These are phyloP conservation scores for Chrysocyon brachyurus DNA, from an alignment of 2,797 vertebrate genomes.

Conservation along the genomic window DNA sequence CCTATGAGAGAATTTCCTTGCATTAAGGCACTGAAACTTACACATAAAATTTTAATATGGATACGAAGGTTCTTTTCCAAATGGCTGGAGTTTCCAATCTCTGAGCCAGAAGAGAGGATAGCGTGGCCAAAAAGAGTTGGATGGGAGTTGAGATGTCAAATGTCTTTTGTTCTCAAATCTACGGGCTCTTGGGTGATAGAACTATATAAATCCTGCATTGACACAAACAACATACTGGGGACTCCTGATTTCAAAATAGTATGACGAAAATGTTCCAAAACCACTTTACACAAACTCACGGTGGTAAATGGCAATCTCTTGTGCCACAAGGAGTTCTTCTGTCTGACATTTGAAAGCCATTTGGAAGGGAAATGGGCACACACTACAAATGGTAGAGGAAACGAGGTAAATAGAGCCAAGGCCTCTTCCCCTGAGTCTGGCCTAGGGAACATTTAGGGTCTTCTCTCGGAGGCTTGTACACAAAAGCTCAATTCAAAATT, in stretches of 20 bases:
- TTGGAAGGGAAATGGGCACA: slow-evolving; percentile 28
- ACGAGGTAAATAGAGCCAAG: not conserved
- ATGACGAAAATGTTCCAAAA: not conserved
- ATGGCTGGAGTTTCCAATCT: not conserved
- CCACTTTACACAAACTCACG: not conserved
- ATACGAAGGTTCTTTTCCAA: not conserved
- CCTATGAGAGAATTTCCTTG: not conserved
- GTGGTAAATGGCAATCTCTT: not conserved
- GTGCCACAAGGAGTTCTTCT: not conserved
- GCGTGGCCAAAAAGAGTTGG: not conserved
- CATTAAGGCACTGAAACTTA: not conserved
- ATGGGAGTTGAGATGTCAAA: not conserved
- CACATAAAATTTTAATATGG: not conserved
- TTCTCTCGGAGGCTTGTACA: not conserved
- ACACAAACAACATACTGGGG: not conserved
- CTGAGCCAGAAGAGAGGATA: not conserved
- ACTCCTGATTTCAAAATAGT: not conserved
- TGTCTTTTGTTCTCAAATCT: not conserved
- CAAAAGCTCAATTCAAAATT: not conserved
- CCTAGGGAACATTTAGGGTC: not conserved
- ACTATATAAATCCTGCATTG: not conserved
- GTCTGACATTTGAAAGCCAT: not conserved
- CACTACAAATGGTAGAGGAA: not conserved
- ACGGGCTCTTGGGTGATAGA: not conserved
- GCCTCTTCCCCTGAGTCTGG: not conserved